Conservation (phyloP, 2,113 vertebrate genomes). For the Sphyrna mokarran region DNA sequence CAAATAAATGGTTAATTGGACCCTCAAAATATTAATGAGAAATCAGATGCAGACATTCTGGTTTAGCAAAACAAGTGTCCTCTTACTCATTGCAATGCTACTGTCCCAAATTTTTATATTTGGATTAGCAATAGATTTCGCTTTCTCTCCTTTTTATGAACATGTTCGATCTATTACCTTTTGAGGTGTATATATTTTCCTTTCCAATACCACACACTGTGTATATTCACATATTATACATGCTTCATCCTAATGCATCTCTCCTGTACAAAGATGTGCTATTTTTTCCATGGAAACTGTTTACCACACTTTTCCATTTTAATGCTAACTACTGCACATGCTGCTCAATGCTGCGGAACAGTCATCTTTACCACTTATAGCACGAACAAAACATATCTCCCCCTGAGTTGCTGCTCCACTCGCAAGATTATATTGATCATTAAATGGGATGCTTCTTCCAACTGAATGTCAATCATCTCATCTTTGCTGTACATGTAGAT, state of each 20-base stretch:
- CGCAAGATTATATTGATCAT: neutral
- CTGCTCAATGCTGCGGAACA: neutral
- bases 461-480: neutral
- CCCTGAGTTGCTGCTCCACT: neutral
- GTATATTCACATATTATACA: neutral
- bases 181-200: neutral
- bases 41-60: neutral
- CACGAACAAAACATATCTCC: neutral
- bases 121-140: neutral
- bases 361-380: neutral
- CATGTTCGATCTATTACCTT: neutral
- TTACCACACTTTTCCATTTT: neutral
- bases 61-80: neutral
- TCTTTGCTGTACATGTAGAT: neutral
- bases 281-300: neutral
- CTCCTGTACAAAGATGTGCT: neutral
- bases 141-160: neutral
- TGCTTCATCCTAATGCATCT: neutral
- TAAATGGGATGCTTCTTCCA: conserved; percentile 7
- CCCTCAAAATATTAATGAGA: neutral
- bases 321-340: neutral
- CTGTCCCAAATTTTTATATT: neutral
- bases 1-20: neutral
- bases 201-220: neutral
- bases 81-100: neutral